phyloP scores from a whole-genome alignment of 2,113 vertebrate genomes.

The Beaufortia kweichowensis region DNA sequence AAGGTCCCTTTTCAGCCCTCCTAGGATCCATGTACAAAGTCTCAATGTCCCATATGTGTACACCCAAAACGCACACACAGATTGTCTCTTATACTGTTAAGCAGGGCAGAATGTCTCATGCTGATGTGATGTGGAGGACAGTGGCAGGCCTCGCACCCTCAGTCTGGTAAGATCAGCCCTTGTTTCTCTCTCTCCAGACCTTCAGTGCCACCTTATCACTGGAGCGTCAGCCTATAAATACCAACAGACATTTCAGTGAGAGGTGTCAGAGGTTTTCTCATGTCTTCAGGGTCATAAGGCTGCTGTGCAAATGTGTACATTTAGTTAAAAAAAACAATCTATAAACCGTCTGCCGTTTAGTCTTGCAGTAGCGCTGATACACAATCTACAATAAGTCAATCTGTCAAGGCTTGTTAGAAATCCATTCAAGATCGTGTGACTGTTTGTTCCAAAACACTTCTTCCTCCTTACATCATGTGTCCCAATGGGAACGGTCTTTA shows the following conservation, averaged over 20 bases:
- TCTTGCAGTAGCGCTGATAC: neutral
- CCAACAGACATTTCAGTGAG: slow-evolving; percentile 29
- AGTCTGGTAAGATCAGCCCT: slow-evolving; percentile 15
- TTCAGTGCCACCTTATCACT: slow-evolving; percentile 15
- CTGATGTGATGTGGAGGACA: neutral
- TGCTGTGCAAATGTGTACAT: slow-evolving; percentile 10
- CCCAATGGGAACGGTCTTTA: slow-evolving; percentile 21
- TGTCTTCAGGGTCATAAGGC: slow-evolving; percentile 28
- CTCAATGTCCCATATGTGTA: neutral
- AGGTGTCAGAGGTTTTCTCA: slow-evolving; percentile 16
- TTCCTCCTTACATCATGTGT: neutral
- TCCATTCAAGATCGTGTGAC: slow-evolving; percentile 10
- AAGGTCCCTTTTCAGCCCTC: neutral
- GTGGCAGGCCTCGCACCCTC: slow-evolving; percentile 1
- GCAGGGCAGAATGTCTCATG: neutral
- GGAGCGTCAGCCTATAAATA: slow-evolving; percentile 36
- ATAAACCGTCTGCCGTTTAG: slow-evolving; percentile 2
- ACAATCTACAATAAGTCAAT: slow-evolving; percentile 28
- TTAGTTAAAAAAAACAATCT: neutral
- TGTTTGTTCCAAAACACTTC: slow-evolving; percentile 27
- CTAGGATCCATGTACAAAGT: neutral
- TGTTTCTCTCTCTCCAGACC: slow-evolving; percentile 17
- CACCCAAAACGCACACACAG: neutral
- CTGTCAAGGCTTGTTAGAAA: slow-evolving; percentile 26
- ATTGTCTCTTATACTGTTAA: neutral